Base-by-base conservation (phyloP, 2,113 vertebrate species). In the Phalacrocorax pelagicus region DNA sequence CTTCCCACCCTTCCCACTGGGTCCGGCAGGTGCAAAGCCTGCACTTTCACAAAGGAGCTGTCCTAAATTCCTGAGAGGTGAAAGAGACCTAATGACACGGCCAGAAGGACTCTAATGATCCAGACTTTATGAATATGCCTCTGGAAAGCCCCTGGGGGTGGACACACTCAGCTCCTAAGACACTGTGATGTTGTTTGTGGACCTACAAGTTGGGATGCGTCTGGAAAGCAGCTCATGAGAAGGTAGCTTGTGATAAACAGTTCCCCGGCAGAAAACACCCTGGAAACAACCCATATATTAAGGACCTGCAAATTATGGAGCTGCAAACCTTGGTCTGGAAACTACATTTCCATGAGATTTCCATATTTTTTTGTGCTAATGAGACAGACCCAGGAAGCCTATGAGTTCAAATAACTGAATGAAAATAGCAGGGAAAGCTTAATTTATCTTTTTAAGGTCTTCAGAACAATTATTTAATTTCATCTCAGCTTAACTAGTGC, bases 61-160 rank as follows among this genome's bases (percentile, higher is more conserved):
- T 67, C 96, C 96, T 88, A 83, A 80, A 97, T 97, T 96, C 96
- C 94, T 80, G 87, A 91, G 90, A 82, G 73, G 90, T 96, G 93
- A 96, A 93, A 67, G 83, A 91, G 44, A 36, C 24, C 66, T 96
- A 97, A 97, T 97, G 85, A 96, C 84, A 93, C 0, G 49, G 40
- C 10, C 82, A 72, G 82, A 15, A 94, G 84, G 40, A 61, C 90
- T 88, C 49, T 23, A 52, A 57, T 30, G 62, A 82, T 65, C 73
- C 78, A 32, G 84, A 66, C 80, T 61, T 90, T 32, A 71, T 24
- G 92, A 72, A 72, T 22, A 18, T 79, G 92, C 87, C 92, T 47
- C 49, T 69, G 70, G 92, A 88, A 49, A 90, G 81, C 24, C 93
- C 74, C 13, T 12, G 1, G 54, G 86, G 73, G 16, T 3, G 14